Evolutionary conservation across 2,888 invertebrate species (phyloP).

Genomic region (Cheilosia grossa): DNA sequence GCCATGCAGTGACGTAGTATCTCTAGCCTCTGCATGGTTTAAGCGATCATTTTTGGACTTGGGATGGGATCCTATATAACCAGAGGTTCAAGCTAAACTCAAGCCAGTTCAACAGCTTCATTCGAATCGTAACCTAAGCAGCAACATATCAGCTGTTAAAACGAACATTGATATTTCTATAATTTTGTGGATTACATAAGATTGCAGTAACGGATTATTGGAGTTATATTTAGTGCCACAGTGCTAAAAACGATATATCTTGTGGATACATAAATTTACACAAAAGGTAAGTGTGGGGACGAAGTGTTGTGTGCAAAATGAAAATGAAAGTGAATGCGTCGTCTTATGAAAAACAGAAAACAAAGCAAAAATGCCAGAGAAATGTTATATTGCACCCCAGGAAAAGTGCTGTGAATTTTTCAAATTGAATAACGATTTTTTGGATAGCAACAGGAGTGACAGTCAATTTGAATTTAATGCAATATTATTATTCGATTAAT

Average conservation of each 20-base stretch:
- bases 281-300: slow-evolving; percentile 50
- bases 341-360: not conserved
- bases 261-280: slow-evolving; percentile 59
- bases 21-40: slow-evolving; percentile 42
- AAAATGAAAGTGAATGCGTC: slow-evolving; percentile 65
- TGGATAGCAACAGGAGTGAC: not conserved
- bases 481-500: slow-evolving; percentile 29
- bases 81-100: slow-evolving; percentile 59
- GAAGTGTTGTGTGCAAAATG: slow-evolving; percentile 52
- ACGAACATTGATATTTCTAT: slow-evolving; percentile 16
- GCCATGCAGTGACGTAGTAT: slow-evolving; percentile 56
- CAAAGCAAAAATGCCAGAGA: not conserved
- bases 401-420: slow-evolving; percentile 1
- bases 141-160: slow-evolving; percentile 28
- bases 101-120: slow-evolving; percentile 74
- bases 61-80: slow-evolving; percentile 74
- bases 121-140: slow-evolving; percentile 64
- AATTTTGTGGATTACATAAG: slow-evolving; percentile 66
- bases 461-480: slow-evolving; percentile 37
- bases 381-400: not conserved
- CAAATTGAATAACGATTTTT: slow-evolving; percentile 4
- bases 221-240: slow-evolving; percentile 36
- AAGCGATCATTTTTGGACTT: slow-evolving; percentile 43
- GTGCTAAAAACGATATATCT: slow-evolving; percentile 53
- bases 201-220: slow-evolving; percentile 63